Evolutionary conservation across 2,113 vertebrate species (phyloP).

Genomic region (Crotalus viridis): DNA sequence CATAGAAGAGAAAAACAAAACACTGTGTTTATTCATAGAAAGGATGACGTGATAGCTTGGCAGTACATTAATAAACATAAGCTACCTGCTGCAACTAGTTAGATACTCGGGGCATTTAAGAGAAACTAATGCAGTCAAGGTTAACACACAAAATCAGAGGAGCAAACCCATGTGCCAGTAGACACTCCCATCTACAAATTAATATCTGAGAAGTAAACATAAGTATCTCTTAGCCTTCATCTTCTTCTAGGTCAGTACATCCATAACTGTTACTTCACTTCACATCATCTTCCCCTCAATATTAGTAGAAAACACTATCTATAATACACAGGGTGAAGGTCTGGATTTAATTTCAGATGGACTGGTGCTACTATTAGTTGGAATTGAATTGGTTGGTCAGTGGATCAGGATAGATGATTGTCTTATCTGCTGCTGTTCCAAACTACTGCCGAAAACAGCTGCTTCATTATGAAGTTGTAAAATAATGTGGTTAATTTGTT

Average conservation of each 20-base stretch:
- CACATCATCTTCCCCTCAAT: background rate
- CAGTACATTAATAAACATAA: background rate
- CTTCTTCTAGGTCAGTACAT: background rate
- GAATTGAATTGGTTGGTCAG: background rate
- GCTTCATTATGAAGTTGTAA: background rate
- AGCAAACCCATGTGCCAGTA: background rate
- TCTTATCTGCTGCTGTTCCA: background rate
- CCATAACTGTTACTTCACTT: background rate
- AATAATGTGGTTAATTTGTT: background rate
- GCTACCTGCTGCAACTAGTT: background rate
- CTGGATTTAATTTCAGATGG: background rate
- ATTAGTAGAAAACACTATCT: background rate
- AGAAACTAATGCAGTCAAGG: background rate
- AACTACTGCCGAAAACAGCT: background rate
- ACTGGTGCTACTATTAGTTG: background rate
- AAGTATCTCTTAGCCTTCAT: background rate
- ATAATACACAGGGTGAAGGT: background rate
- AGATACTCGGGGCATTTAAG: background rate
- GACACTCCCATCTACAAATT: background rate
- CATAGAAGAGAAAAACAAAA: background rate
- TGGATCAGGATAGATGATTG: background rate
- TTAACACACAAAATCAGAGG: background rate
- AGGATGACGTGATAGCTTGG: background rate
- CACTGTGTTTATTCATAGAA: background rate
- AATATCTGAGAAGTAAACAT: background rate